Evolutionary conservation across 2,113 vertebrate species (phyloP).

Genomic region (Sciurus niger): DNA sequence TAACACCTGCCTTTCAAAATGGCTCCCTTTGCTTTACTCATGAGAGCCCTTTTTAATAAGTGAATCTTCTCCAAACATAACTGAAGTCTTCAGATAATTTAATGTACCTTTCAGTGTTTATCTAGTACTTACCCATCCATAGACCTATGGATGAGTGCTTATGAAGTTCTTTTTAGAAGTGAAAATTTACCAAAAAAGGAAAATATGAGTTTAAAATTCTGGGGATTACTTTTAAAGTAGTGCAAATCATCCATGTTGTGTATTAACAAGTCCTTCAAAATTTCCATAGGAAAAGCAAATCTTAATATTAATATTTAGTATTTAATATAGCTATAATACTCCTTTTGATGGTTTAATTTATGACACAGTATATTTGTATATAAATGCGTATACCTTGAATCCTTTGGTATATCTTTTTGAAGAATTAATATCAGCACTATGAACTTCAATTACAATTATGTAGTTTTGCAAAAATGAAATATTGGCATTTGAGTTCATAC

Average conservation of each 20-base stretch:
- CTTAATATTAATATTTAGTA: background rate
- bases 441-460: background rate
- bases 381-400: background rate
- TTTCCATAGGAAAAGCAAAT: background rate
- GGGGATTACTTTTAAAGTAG: constrained; percentile 13
- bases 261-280: background rate
- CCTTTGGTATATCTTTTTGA: background rate
- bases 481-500: background rate
- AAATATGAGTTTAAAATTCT: background rate
- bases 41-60: background rate
- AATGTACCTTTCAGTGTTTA: background rate
- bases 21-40: background rate
- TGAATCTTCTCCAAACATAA: background rate
- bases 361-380: background rate
- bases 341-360: background rate
- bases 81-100: background rate
- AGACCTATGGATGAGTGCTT: background rate
- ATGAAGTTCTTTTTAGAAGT: background rate
- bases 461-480: constrained; percentile 49
- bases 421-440: constrained; percentile 8
- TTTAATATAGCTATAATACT: background rate
- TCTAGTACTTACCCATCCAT: background rate
- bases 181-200: background rate
- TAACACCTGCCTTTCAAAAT: background rate
- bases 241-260: background rate